These are phyloP conservation scores for Semicossyphus pulcher DNA, from an alignment of 2,113 vertebrate genomes.

Conservation along the genomic window DNA sequence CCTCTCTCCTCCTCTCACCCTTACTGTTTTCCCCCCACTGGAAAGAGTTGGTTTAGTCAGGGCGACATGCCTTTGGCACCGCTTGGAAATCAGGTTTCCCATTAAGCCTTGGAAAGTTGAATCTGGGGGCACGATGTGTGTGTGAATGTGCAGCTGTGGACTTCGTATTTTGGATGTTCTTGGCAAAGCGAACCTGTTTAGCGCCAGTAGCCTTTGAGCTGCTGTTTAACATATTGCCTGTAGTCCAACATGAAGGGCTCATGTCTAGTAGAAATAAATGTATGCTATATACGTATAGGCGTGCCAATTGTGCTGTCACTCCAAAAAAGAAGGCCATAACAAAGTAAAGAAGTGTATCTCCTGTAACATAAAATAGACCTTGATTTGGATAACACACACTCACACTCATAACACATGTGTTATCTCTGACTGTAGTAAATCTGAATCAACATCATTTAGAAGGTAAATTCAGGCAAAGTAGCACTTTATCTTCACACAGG, in stretches of 20 bases:
- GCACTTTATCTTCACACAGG: slow-evolving; percentile 44
- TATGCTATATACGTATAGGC: not conserved
- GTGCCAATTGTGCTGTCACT: not conserved
- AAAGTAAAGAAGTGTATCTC: not conserved
- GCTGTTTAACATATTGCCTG: slow-evolving; percentile 35
- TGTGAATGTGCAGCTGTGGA: slow-evolving; percentile 19
- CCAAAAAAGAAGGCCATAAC: not conserved
- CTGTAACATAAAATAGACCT: not conserved
- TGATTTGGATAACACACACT: not conserved
- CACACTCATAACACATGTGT: not conserved
- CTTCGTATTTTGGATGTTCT: slow-evolving; percentile 46
- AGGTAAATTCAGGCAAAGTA: slow-evolving; percentile 32
- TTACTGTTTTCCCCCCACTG: slow-evolving; percentile 20
- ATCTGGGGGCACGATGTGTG: slow-evolving; percentile 60
- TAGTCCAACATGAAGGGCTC: not conserved
- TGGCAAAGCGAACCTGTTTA: slow-evolving; percentile 49
- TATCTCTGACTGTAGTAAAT: slow-evolving; percentile 21
- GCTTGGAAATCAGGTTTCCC: slow-evolving; percentile 71
- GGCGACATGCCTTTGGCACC: slow-evolving; percentile 62
- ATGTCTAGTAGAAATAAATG: not conserved
- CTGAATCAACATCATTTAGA: slow-evolving; percentile 40
- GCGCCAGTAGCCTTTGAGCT: slow-evolving; percentile 20
- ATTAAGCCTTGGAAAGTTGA: slow-evolving; percentile 74
- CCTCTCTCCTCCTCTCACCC: slow-evolving; percentile 40
- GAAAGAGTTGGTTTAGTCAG: slow-evolving; percentile 66